Conservation (phyloP, 1,140 invertebrate species). For the Procambarus clarkii region DNA sequence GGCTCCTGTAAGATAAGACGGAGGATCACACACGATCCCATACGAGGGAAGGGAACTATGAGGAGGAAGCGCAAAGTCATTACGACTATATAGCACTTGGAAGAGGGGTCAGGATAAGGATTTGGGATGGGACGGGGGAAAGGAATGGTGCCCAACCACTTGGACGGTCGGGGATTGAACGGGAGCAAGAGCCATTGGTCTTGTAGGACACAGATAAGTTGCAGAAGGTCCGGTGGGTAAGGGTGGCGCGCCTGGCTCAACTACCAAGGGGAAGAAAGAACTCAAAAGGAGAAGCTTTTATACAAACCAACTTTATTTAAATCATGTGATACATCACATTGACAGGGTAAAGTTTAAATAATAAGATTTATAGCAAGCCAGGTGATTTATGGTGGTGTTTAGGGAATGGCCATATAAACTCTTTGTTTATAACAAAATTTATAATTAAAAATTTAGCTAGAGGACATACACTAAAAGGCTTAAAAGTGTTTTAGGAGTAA, state of each 20-base stretch:
- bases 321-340: conserved; percentile 34
- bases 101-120: no score
- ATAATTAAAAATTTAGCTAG: neutral
- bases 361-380: conserved; percentile 46
- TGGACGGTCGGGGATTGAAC: neutral
- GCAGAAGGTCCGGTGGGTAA: neutral
- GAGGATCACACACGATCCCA: neutral
- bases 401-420: neutral
- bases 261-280: conserved; percentile 16
- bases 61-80: neutral
- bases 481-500: neutral
- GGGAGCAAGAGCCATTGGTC: neutral
- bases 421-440: conserved; percentile 38
- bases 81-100: no score
- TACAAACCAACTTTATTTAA: conserved; percentile 60
- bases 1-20: no score
- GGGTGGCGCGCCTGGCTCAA: neutral
- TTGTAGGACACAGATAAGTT: neutral
- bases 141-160: no score
- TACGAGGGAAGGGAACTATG: neutral
- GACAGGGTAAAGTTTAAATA: conserved; percentile 37
- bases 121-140: no score
- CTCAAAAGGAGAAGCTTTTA: conserved; percentile 48
- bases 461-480: neutral
- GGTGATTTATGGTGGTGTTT: conserved; percentile 43